These are phyloP conservation scores for Lamprotornis superbus DNA, from an alignment of 2,113 vertebrate species.

Conservation along the genomic window DNA sequence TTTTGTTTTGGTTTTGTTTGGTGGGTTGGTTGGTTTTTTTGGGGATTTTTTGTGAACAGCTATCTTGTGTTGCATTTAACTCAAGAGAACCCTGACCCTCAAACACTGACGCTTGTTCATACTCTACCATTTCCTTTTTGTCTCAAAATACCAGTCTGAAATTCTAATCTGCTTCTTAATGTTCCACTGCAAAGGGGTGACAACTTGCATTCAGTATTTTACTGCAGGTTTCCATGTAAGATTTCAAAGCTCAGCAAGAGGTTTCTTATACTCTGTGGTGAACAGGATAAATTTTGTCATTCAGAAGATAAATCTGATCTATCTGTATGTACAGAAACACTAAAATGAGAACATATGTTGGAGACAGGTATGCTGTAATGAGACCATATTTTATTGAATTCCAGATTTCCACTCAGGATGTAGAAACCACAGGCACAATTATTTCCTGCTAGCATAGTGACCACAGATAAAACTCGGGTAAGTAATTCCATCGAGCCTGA, in stretches of 20 bases:
- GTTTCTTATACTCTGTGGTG: neutral
- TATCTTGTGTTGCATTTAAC: neutral
- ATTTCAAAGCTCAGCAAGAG: conserved; percentile 17
- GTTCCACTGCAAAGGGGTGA: neutral
- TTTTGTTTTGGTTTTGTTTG: neutral
- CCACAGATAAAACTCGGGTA: conserved; percentile 59
- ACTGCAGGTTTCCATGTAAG: neutral
- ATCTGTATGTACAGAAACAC: conserved; percentile 27
- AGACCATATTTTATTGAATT: conserved; percentile 60
- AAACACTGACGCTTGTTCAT: neutral
- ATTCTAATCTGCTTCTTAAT: neutral
- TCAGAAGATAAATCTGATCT: conserved; percentile 19
- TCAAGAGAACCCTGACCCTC: neutral
- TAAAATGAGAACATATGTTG: conserved; percentile 48
- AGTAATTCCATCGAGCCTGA: neutral
- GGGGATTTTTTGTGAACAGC: neutral
- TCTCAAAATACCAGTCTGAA: neutral
- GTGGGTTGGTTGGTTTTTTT: neutral
- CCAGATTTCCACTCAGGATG: conserved; percentile 57
- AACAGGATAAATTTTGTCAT: neutral
- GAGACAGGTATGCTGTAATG: conserved; percentile 58
- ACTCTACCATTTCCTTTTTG: neutral
- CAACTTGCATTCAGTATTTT: neutral
- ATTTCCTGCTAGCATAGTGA: conserved; percentile 54
- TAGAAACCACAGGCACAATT: conserved; percentile 61